Conservation (phyloP, 2,797 vertebrate species). For the Enteromius mattozi region DNA sequence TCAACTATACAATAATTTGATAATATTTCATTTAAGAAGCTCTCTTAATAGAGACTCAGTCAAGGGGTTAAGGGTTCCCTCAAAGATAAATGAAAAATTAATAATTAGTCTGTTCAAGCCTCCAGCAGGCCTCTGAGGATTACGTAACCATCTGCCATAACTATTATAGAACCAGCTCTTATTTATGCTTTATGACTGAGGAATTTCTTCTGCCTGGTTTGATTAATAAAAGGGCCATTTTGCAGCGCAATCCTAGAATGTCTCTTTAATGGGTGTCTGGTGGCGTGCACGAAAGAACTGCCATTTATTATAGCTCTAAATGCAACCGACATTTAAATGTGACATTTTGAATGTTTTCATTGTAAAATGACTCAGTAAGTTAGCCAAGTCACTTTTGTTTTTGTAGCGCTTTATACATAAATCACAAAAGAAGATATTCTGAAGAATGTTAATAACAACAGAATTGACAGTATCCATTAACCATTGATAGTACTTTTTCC, state of each 20-base stretch:
- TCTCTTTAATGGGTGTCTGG: background rate
- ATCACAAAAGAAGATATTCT: background rate
- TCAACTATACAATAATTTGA: background rate
- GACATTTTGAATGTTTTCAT: background rate
- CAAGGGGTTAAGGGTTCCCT: background rate
- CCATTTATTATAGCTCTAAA: background rate
- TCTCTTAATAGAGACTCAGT: background rate
- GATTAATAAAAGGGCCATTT: background rate
- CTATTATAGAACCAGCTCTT: background rate
- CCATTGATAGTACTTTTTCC: background rate
- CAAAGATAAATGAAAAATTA: background rate
- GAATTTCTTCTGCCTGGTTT: background rate
- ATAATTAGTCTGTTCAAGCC: conserved; percentile 9
- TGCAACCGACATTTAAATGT: background rate
- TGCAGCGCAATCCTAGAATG: conserved; percentile 1
- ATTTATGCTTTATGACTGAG: conserved; percentile 3
- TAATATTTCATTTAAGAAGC: background rate
- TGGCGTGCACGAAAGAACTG: background rate
- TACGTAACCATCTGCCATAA: conserved; percentile 25
- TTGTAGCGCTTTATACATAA: background rate
- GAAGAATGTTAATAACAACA: background rate
- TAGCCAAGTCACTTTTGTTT: background rate
- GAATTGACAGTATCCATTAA: background rate
- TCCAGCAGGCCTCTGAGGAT: conserved; percentile 2
- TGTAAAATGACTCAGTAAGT: background rate